phyloP scores from a whole-genome alignment of 2,797 vertebrate species.

The Urocyon cinereoargenteus region DNA sequence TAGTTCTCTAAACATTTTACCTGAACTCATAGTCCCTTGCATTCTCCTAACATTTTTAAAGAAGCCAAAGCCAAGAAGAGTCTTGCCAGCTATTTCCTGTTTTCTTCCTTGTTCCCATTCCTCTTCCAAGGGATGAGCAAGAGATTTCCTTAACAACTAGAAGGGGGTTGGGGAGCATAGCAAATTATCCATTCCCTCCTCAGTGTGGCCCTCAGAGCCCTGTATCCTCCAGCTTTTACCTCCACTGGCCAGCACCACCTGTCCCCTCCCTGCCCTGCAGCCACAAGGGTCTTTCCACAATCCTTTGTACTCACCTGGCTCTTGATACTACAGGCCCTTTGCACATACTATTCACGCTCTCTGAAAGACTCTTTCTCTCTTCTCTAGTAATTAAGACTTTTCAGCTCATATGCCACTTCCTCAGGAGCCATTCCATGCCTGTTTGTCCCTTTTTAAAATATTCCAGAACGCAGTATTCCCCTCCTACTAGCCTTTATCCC shows the following conservation, averaged over 20 bases:
- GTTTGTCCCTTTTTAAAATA: background rate
- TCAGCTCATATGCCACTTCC: background rate
- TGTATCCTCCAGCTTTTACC: too few relatives aligned
- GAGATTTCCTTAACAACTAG: background rate
- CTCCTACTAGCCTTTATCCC: background rate
- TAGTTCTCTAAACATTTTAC: background rate
- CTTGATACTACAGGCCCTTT: background rate
- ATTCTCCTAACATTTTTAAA: background rate
- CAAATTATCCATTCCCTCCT: background rate
- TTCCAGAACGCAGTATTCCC: background rate
- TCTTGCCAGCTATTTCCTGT: background rate
- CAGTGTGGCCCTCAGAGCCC: fast-evolving
- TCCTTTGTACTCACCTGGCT: background rate
- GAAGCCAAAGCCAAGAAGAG: background rate
- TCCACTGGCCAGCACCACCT: background rate
- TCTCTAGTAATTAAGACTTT: background rate
- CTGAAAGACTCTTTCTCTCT: background rate
- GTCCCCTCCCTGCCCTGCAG: fast-evolving
- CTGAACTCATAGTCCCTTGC: background rate
- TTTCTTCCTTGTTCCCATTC: background rate
- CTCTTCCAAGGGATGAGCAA: background rate
- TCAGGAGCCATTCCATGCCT: background rate
- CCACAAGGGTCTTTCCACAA: background rate
- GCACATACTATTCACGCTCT: background rate
- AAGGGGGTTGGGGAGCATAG: background rate